A percentile compares a stretch with the other conserved stretches of the same genome.
Conservation (phyloP, 2,113 vertebrate genomes). For the Hyperopisus bebe region DNA sequence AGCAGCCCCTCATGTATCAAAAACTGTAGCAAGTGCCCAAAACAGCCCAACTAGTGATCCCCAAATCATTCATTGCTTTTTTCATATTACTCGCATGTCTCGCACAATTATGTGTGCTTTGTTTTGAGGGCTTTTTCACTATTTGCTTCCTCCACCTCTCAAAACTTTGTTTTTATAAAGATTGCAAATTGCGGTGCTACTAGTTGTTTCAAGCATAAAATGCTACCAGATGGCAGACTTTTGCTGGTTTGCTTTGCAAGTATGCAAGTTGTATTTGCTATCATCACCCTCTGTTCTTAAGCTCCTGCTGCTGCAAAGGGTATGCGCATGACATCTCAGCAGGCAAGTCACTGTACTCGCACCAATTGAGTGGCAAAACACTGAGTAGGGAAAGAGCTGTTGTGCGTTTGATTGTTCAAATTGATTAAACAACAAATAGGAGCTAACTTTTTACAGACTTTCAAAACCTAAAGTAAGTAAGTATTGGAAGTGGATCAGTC, state of each 20-base stretch:
- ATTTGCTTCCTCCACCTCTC: not conserved
- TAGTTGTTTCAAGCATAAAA: not conserved
- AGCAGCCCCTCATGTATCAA: not conserved
- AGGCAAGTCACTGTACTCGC: not conserved
- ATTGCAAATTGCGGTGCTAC: not conserved
- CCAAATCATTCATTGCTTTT: not conserved
- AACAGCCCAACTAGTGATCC: not conserved
- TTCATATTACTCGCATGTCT: not conserved
- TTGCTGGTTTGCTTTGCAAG: not conserved
- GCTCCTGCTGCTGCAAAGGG: not conserved
- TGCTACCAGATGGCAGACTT: not conserved
- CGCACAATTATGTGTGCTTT: not conserved
- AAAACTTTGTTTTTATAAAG: not conserved
- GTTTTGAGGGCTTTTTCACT: not conserved
- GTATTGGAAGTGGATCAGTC: no score
- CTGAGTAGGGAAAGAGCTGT: no score
- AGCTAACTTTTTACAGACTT: no score
- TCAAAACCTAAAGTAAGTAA: no score
- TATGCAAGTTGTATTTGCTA: not conserved
- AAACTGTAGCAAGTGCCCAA: not conserved
- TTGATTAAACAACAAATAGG: no score
- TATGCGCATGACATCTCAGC: not conserved
- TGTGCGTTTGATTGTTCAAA: no score
- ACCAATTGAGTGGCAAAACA: no score
- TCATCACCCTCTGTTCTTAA: no score